A percentile compares a stretch with the other conserved stretches of the same genome.
Evolutionary conservation across 92 coral and sea anemone species (phyloP).

Genomic region (Porites lobata): DNA sequence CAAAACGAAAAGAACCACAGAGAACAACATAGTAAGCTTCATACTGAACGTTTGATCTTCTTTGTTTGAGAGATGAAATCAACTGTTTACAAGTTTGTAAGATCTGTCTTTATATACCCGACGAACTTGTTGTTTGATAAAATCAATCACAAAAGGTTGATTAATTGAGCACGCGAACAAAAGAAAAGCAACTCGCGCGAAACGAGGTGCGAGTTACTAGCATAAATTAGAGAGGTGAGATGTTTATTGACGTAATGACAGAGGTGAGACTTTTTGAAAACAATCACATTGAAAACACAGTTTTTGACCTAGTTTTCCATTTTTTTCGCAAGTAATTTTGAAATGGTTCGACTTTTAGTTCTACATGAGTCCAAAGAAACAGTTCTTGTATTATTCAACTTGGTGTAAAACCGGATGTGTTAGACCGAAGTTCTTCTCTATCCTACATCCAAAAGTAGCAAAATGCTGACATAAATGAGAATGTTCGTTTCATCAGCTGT

Average conservation of each 20-base stretch:
- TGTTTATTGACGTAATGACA: neutral
- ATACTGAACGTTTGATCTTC: neutral
- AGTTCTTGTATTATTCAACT: neutral
- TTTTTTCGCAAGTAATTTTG: neutral
- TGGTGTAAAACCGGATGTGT: no score
- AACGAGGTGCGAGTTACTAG: constrained; percentile 2
- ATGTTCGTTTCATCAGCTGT: no score
- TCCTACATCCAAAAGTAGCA: no score
- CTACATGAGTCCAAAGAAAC: no score
- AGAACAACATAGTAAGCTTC: neutral
- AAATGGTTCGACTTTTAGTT: no score
- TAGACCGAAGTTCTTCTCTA: no score
- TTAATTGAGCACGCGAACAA: constrained; percentile 4
- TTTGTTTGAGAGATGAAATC: neutral
- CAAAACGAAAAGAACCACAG: neutral
- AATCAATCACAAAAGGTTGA: neutral
- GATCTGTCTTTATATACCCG: neutral
- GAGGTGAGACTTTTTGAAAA: constrained; percentile 10
- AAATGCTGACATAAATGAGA: no score
- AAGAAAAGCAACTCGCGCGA: constrained; percentile 6
- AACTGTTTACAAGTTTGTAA: neutral
- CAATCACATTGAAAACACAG: neutral
- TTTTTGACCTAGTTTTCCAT: neutral
- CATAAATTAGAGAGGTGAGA: constrained; percentile 15
- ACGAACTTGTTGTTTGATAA: neutral